These are phyloP conservation scores for Heterotis niloticus DNA, from an alignment of 2,113 vertebrate species.

Conservation along the genomic window DNA sequence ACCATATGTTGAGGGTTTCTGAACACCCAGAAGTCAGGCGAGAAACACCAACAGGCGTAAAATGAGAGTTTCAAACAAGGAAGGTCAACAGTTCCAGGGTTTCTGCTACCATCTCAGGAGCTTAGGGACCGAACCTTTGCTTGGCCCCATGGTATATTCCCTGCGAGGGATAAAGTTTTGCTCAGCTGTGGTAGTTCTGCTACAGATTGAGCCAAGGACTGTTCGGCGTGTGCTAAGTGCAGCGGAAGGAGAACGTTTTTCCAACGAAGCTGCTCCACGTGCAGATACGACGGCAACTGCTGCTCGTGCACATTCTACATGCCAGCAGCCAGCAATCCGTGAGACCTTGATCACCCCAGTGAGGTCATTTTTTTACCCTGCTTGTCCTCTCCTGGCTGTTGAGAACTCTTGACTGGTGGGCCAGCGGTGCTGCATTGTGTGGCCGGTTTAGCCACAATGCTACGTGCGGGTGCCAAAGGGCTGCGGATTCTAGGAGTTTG, in stretches of 20 bases:
- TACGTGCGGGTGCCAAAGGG: slow-evolving; percentile 56
- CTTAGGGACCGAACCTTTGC: not conserved
- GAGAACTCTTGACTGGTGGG: no score
- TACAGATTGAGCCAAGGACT: not conserved
- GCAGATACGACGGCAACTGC: not conserved
- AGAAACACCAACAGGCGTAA: slow-evolving; percentile 19
- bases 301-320: not conserved
- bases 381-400: not conserved
- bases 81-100: slow-evolving; percentile 2
- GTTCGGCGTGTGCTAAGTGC: no score
- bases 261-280: not conserved
- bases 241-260: not conserved
- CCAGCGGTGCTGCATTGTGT: slow-evolving; percentile 28
- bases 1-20: slow-evolving; percentile 36
- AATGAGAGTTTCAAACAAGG: not conserved
- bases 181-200: not conserved
- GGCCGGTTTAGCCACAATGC: slow-evolving; percentile 61
- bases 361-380: not conserved
- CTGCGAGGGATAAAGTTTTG: not conserved
- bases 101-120: not conserved
- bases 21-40: slow-evolving; percentile 38
- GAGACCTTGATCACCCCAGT: not conserved
- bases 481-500: slow-evolving; percentile 53
- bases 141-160: not conserved
- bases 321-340: not conserved